Conservation (phyloP, 2,113 vertebrate genomes). For the Mellivora capensis region DNA sequence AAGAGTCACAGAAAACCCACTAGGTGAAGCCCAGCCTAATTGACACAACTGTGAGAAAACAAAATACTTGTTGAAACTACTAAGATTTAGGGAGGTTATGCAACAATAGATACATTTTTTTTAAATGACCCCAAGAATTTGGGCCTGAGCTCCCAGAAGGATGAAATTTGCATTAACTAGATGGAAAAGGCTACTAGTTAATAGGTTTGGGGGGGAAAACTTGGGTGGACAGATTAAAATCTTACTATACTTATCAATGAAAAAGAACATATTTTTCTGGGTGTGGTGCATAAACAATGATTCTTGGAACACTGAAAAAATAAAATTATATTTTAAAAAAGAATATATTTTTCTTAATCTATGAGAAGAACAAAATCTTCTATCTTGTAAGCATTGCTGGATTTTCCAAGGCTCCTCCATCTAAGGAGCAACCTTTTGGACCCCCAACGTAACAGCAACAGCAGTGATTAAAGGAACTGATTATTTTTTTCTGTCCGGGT, state of each 20-base stretch:
- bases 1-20: neutral
- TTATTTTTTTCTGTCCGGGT: neutral
- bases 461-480: neutral
- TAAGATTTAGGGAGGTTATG: neutral
- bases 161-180: neutral
- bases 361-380: neutral
- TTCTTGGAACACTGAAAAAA: no score
- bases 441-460: neutral
- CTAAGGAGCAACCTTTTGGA: neutral
- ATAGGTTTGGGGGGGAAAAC: neutral
- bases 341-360: neutral
- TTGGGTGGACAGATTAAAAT: neutral
- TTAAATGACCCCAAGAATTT: neutral
- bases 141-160: neutral
- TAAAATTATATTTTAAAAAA: neutral
- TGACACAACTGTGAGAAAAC: neutral
- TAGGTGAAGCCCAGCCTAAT: neutral
- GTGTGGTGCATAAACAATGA: no score
- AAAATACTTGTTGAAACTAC: neutral
- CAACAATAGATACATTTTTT: neutral
- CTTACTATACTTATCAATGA: neutral
- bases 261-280: neutral
- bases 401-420: neutral
- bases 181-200: neutral
- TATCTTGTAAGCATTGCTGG: slow-evolving; percentile 2